Percentiles rank a stretch among this genome's conserved stretches.
Evolutionary conservation across 2,113 vertebrate species (phyloP).

Genomic region (Acanthochromis polyacanthus): DNA sequence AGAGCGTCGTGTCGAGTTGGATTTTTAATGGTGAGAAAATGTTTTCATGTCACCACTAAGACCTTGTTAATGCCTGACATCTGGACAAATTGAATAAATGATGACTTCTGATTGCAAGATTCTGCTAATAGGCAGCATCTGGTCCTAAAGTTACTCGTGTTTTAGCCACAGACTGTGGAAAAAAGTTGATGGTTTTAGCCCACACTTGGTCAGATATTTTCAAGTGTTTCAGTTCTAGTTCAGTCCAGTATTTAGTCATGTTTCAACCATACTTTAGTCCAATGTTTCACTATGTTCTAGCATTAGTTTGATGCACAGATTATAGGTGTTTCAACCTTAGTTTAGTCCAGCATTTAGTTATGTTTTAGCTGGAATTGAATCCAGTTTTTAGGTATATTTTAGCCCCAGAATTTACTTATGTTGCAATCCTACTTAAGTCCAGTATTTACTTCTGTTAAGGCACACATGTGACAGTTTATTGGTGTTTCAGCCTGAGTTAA

Average conservation of each 20-base stretch:
- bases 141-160: too few species aligned
- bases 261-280: neutral
- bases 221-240: neutral
- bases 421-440: neutral
- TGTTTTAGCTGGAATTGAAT: neutral
- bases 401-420: neutral
- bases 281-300: neutral
- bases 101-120: neutral
- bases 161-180: too few species aligned
- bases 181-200: neutral
- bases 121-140: neutral
- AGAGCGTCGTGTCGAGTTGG: neutral
- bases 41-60: too few species aligned
- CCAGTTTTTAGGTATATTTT: neutral
- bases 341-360: neutral
- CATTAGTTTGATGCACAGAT: neutral
- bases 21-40: neutral
- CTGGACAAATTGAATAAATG: neutral
- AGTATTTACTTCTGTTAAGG: neutral
- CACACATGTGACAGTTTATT: neutral
- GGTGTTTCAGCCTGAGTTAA: neutral
- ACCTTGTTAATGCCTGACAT: conserved; percentile 1
- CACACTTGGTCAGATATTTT: neutral
- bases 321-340: neutral
- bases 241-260: neutral